These are phyloP conservation scores for Callipepla squamata DNA, from an alignment of 2,113 vertebrate species.

Conservation along the genomic window DNA sequence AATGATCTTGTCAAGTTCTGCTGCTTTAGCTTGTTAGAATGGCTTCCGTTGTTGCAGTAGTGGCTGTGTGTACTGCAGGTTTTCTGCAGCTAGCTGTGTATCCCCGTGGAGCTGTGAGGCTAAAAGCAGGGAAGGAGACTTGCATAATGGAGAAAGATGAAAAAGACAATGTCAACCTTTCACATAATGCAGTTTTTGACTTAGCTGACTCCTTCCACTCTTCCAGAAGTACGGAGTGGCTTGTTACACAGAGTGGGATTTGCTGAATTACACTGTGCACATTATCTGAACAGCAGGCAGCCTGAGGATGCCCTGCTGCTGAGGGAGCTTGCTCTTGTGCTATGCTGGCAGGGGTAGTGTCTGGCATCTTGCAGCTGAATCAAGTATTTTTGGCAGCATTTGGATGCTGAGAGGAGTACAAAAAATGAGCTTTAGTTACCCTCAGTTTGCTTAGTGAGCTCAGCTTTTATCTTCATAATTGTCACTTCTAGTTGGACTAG, in stretches of 20 bases:
- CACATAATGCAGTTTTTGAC: background rate
- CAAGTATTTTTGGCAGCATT: background rate
- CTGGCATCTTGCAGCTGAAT: background rate
- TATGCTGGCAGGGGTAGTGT: background rate
- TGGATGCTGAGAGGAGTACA: background rate
- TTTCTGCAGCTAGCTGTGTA: too few relatives aligned
- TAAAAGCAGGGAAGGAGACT: background rate
- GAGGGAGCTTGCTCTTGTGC: background rate
- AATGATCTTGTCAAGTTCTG: background rate
- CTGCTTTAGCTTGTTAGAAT: background rate
- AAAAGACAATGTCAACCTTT: background rate
- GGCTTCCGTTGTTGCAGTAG: background rate
- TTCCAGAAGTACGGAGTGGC: background rate
- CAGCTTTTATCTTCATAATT: background rate
- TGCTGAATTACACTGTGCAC: fast-evolving
- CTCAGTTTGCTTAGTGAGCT: background rate
- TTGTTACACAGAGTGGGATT: background rate
- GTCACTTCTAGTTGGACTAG: fast-evolving
- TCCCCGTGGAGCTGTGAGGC: background rate
- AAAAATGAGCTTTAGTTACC: background rate
- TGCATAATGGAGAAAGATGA: background rate
- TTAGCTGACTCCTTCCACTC: background rate
- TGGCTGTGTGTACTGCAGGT: fast-evolving
- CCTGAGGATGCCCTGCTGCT: background rate
- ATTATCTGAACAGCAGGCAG: background rate